phyloP scores from a whole-genome alignment of 2,888 invertebrate genomes.

The Oxystoma pomonae region DNA sequence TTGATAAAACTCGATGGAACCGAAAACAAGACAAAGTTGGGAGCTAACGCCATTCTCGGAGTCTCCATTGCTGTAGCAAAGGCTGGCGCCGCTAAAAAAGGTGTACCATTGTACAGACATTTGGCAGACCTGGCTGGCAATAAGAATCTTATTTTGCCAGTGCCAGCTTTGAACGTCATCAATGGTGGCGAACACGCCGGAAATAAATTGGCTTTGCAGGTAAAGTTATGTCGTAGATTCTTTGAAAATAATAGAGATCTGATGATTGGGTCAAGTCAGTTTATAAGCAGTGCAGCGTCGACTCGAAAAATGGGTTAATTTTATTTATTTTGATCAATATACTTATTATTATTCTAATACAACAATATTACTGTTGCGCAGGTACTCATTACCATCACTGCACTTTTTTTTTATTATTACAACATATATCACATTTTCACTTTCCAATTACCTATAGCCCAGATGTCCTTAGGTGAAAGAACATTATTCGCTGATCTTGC shows the following conservation, averaged over 20 bases:
- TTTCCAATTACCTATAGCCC: too few relatives aligned
- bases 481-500: too few relatives aligned
- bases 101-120: conserved; percentile 85
- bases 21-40: conserved; percentile 93
- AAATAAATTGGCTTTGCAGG: conserved; percentile 93
- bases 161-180: conserved; percentile 98
- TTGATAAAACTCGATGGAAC: conserved; percentile 92
- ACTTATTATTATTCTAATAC: too few relatives aligned
- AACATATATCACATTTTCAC: too few relatives aligned
- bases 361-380: too few relatives aligned
- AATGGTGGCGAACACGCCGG: conserved; percentile 99
- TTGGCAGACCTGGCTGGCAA: conserved; percentile 95
- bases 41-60: conserved; percentile 94
- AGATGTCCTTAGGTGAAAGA: too few relatives aligned
- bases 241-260: neutral
- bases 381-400: too few relatives aligned
- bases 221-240: too few relatives aligned
- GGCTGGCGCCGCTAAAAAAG: conserved; percentile 95
- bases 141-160: conserved; percentile 84
- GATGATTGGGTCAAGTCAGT: too few relatives aligned
- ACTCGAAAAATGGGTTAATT: too few relatives aligned
- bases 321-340: too few relatives aligned
- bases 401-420: too few relatives aligned
- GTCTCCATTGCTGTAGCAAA: conserved; percentile 96
- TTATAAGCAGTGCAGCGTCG: neutral